phyloP scores from a whole-genome alignment of 1,140 invertebrate species.

The Lepidurus apus region DNA sequence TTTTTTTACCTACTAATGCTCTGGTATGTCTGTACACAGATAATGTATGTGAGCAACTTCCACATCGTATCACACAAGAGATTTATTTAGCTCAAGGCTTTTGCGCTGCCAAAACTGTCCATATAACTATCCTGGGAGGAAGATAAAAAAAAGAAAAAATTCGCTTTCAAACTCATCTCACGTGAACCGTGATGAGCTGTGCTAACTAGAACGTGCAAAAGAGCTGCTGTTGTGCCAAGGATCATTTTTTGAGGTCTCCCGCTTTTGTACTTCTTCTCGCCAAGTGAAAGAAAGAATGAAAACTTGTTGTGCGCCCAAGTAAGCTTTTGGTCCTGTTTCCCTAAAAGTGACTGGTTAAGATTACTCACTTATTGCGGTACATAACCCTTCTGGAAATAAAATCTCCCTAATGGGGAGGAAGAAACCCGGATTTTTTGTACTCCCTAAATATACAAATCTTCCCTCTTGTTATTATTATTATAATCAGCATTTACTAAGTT shows the following conservation, averaged over 20 bases:
- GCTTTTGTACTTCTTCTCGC: too few relatives aligned
- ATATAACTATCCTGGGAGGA: neutral
- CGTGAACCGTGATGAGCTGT: conserved; percentile 8
- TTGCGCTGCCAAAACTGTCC: neutral
- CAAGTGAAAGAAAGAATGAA: conserved; percentile 6
- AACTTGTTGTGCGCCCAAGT: neutral
- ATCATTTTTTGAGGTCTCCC: neutral
- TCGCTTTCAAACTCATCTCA: conserved; percentile 8
- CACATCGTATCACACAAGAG: neutral
- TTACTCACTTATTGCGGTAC: too few relatives aligned
- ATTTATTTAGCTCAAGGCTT: conserved; percentile 20
- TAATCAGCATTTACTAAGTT: too few relatives aligned
- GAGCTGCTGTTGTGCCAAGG: conserved; percentile 1
- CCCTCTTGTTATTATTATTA: too few relatives aligned
- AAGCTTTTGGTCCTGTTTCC: too few relatives aligned
- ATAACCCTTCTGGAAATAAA: too few relatives aligned
- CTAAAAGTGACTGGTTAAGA: too few relatives aligned
- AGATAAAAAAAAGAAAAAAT: neutral
- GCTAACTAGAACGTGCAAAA: conserved; percentile 15
- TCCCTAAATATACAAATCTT: too few relatives aligned
- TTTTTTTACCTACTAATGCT: conserved; percentile 2
- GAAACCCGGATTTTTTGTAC: too few relatives aligned
- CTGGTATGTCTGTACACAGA: neutral
- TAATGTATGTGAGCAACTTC: neutral
- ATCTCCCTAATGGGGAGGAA: too few relatives aligned